Percentiles rank a stretch among this genome's conserved stretches.
These are phyloP conservation scores for Spheniscus humboldti DNA, from an alignment of 2,797 vertebrate species.

Conservation along the genomic window DNA sequence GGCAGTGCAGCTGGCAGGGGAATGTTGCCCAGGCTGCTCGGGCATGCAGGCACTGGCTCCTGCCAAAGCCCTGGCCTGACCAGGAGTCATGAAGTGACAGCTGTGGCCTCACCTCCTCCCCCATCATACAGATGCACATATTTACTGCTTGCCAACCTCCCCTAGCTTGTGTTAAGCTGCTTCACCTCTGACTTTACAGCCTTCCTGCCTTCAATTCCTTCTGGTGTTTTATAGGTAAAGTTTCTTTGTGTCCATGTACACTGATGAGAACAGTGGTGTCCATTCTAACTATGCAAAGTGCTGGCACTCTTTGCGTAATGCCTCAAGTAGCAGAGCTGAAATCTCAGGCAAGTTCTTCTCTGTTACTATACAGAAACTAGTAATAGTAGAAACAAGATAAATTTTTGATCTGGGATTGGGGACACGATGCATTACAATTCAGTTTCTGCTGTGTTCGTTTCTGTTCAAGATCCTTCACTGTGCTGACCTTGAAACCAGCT, in stretches of 20 bases:
- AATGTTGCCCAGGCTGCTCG: rapidly evolving
- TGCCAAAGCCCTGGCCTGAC: background rate
- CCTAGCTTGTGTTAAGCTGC: background rate
- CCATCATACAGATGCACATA: rapidly evolving
- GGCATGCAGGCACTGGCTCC: background rate
- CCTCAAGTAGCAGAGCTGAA: background rate
- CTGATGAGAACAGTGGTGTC: background rate
- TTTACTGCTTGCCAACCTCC: background rate
- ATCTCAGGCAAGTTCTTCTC: background rate
- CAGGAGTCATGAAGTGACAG: no score
- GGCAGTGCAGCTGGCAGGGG: background rate
- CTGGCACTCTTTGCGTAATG: background rate
- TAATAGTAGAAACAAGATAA: background rate
- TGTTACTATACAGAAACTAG: background rate
- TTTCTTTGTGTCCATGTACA: rapidly evolving
- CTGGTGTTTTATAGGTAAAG: background rate
- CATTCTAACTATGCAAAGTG: background rate
- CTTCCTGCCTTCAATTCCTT: background rate
- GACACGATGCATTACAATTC: background rate
- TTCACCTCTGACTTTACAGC: background rate
- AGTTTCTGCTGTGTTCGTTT: background rate
- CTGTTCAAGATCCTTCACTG: background rate
- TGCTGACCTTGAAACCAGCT: background rate
- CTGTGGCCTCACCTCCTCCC: background rate
- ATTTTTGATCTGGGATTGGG: background rate